Evolutionary conservation across 2,113 vertebrate species (phyloP), one percentile per base, ranked within the genome.

Genomic region (Lampris megalopsis): DNA sequence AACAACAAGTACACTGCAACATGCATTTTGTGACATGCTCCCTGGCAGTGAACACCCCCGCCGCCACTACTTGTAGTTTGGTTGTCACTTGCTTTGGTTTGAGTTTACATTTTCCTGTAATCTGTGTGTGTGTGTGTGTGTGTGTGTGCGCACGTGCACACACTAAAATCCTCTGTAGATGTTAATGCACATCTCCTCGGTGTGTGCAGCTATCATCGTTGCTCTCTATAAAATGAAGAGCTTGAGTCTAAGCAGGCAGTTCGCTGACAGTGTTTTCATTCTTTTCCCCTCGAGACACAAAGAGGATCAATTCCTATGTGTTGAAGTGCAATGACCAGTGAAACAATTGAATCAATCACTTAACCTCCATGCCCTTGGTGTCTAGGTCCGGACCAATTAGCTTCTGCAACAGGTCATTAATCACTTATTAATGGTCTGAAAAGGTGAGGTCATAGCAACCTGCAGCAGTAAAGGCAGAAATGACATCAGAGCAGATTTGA

Each of bases 371-470:
- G 66, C 70, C 60, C 24, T 24, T 56, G 47, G 56, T 60, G 71
- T 73, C 61, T 10, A 43, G 71, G 53, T 76, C 68, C 68, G 38
- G 35, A 66, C 63, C 68, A 67, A 84, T 89, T 73, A 88, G 48
- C 13, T n/a, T 6, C 69, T 66, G 24, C 63, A 73, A 73, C 47
- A 62, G 71, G 43, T 80, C 63, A 40, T 81, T 71, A 62, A 52
- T n/a, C 57, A 82, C 73, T 76, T 70, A 67, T 58, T 68, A n/a
- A 68, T 37, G 2, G 59, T 48, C 41, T 9, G 63, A 43, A 62
- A 71, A 9, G 61, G 60, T 82, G 5, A 38, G 62, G 54, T 65
- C 70, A 40, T 1, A 45, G 37, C 47, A 24, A 11, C 56, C 62
- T 50, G 36, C 5, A 77, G 53, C 38, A 45, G 68, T 58, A 70